phyloP scores from a whole-genome alignment of 2,888 invertebrate species.

The Synergus japonicus region DNA sequence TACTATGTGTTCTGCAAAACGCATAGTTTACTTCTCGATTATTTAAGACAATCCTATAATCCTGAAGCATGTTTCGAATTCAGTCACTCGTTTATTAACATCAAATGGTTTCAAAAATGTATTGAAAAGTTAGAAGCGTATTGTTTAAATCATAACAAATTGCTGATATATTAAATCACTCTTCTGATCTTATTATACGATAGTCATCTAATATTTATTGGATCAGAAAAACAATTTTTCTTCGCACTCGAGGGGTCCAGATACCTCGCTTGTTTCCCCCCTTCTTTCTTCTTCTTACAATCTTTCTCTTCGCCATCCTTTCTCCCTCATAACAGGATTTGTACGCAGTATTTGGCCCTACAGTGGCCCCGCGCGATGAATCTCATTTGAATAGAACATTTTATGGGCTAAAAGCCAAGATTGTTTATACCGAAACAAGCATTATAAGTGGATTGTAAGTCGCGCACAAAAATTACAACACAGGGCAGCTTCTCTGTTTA shows the following conservation, averaged over 20 bases:
- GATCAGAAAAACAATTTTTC: conserved; percentile 24
- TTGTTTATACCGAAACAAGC: conserved; percentile 38
- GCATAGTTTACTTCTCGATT: conserved; percentile 5
- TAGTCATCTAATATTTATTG: conserved; percentile 17
- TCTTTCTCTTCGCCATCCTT: conserved; percentile 18
- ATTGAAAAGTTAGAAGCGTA: not conserved
- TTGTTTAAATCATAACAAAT: not conserved
- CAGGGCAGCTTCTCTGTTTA: conserved; percentile 22
- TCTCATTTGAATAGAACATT: conserved; percentile 40
- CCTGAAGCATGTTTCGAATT: not conserved
- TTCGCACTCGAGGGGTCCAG: conserved; percentile 27
- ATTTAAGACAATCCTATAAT: not conserved
- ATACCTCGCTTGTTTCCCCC: not conserved
- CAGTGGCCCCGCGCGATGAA: conserved; percentile 36
- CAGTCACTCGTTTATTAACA: no score
- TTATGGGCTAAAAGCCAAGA: conserved; percentile 40
- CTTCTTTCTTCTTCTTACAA: not conserved
- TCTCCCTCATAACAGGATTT: conserved; percentile 34
- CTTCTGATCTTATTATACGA: not conserved
- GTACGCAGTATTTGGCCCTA: conserved; percentile 36
- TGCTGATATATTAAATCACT: not conserved
- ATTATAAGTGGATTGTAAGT: conserved; percentile 38
- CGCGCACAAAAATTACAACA: conserved; percentile 27
- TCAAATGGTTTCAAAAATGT: not conserved
- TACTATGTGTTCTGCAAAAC: conserved; percentile 33